Evolutionary conservation across 2,113 vertebrate species (phyloP).

Genomic region (Cyphomyrus plagiostoma): DNA sequence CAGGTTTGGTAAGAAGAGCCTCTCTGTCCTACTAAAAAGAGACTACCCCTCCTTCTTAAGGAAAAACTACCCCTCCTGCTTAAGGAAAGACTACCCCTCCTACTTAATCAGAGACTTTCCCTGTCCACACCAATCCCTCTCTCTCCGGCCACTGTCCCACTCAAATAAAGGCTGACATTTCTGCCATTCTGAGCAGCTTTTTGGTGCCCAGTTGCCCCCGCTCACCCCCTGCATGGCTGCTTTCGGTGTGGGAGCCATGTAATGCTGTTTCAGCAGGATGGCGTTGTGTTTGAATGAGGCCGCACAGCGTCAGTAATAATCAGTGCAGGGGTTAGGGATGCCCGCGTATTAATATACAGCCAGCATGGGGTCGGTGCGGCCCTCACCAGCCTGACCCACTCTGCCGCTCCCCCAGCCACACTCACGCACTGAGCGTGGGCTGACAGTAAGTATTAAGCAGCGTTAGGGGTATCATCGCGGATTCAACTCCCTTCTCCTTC

Average conservation of each 20-base stretch:
- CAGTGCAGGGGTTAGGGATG: neutral
- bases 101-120: neutral
- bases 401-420: neutral
- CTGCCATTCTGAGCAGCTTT: neutral
- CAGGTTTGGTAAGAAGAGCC: neutral
- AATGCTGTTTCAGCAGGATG: neutral
- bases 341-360: neutral
- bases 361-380: neutral
- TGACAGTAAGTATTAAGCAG: constrained; percentile 15
- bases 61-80: neutral
- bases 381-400: neutral
- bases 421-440: neutral
- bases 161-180: neutral
- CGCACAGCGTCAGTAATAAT: neutral
- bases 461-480: neutral
- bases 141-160: neutral
- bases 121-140: neutral
- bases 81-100: neutral
- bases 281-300: neutral
- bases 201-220: neutral
- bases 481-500: constrained; percentile 10
- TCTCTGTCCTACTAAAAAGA: neutral
- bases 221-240: neutral
- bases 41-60: neutral
- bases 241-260: neutral